Evolutionary conservation across 2,113 vertebrate genomes (phyloP), one percentile per base, ranked within the genome.

Genomic region (Neodontobutis hainanensis): DNA sequence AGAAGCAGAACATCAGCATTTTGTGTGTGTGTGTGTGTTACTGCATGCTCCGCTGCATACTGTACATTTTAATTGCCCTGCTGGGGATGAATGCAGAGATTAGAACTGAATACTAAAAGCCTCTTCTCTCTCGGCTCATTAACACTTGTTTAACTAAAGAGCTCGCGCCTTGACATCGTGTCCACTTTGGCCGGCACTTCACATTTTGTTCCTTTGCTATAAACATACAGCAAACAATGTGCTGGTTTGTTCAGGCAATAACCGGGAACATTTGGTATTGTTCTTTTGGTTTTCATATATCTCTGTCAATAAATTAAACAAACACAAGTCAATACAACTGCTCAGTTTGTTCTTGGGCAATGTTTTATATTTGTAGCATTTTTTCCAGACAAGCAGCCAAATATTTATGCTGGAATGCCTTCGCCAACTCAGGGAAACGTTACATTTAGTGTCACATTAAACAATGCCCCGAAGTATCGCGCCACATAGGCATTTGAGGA

Each of bases 401-500:
- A 83, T 71, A 48, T 70, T 68, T 43, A 74, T 40, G 55, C 47
- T 42, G 0, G 27, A 61, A 36, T 51, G 61, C 57, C 34, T 65
- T 38, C 14, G 35, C 62, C 53, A 9, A 40, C 42, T 5, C 11
- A n/a, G 16, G 14, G 61, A 70, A 61, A 42, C 48, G 75, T 75
- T 53, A 51, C 68, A 62, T 59, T 62, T 59, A 55, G 11, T 0
- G 61, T 68, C 53, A 64, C 52, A 73, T 53, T 15, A 38, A 80
- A 79, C 51, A 44, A 65, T 61, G 15, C 46, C 49, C 61, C 40
- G 12, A 52, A 72, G 71, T 11, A 57, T 50, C 38, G 46, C 62
- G 70, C 83, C 85, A 86, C 83, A 88, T 81, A 58, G 73, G 73
- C 82, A 80, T 86, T 58, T 38, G 19, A 4, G 15, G 19, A 4